Conservation (phyloP, 2,113 vertebrate species). For the Catharus fuscescens region DNA sequence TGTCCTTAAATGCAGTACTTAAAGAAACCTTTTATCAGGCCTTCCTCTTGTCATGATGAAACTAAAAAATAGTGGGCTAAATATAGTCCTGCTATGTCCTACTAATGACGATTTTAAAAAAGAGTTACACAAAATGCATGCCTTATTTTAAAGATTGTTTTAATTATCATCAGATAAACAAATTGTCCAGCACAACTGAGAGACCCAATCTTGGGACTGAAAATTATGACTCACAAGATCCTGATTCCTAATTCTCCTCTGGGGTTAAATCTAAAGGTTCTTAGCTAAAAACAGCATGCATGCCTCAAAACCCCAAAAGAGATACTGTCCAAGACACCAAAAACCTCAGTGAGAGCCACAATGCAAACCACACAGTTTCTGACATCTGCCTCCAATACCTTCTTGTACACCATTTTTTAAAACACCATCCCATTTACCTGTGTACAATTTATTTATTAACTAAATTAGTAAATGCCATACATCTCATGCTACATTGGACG, state of each 20-base stretch:
- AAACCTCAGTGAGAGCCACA: background rate
- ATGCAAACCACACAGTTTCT: background rate
- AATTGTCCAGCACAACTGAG: background rate
- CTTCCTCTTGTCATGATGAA: background rate
- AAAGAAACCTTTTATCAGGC: background rate
- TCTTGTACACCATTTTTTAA: background rate
- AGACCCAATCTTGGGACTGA: background rate
- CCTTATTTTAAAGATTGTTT: background rate
- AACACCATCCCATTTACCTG: background rate
- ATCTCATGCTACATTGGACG: background rate
- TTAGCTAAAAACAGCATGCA: rapidly evolving
- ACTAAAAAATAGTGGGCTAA: background rate
- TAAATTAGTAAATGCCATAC: background rate
- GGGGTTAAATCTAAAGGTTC: background rate
- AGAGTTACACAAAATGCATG: background rate
- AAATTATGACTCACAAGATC: background rate
- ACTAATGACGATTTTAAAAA: background rate
- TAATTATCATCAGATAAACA: background rate
- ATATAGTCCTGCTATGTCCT: background rate
- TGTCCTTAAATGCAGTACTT: background rate
- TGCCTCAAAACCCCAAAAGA: background rate
- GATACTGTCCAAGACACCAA: background rate
- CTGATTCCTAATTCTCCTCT: background rate
- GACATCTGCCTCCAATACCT: background rate
- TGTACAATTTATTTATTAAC: background rate